phyloP scores from a whole-genome alignment of 2,888 invertebrate species.

The Sisyra terminalis region DNA sequence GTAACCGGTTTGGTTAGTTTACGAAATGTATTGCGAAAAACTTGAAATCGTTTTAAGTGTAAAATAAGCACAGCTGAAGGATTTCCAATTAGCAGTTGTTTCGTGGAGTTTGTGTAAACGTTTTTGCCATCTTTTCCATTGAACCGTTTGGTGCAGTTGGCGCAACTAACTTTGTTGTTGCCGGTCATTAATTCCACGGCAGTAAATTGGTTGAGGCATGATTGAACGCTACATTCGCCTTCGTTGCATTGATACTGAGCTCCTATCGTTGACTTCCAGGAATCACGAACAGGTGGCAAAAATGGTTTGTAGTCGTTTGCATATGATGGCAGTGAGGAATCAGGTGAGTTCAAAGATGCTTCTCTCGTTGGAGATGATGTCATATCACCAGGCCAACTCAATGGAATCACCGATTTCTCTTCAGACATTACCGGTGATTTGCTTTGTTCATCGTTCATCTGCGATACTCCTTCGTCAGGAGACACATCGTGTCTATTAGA shows the following conservation, averaged over 20 bases:
- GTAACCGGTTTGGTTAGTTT: slow-evolving; percentile 78
- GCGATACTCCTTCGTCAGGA: slow-evolving; percentile 2
- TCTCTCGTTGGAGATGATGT: neutral
- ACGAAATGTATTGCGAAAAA: slow-evolving; percentile 22
- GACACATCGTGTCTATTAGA: slow-evolving; percentile 17
- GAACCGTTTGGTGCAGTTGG: slow-evolving; percentile 65
- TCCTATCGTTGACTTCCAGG: slow-evolving; percentile 36
- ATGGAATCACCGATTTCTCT: slow-evolving; percentile 4
- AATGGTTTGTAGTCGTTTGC: neutral
- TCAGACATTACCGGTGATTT: neutral
- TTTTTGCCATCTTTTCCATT: slow-evolving; percentile 54
- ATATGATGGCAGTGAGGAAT: neutral
- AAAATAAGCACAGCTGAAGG: slow-evolving; percentile 89
- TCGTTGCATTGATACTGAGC: slow-evolving; percentile 57
- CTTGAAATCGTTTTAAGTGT: slow-evolving; percentile 91
- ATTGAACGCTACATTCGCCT: slow-evolving; percentile 69
- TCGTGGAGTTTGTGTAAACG: slow-evolving; percentile 65
- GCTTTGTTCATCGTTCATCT: neutral
- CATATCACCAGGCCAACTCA: slow-evolving; percentile 2
- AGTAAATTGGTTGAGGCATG: slow-evolving; percentile 86
- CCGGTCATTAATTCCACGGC: slow-evolving; percentile 79
- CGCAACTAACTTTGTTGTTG: slow-evolving; percentile 86
- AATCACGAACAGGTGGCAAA: slow-evolving; percentile 9
- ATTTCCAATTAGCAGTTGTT: slow-evolving; percentile 71
- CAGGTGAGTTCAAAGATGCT: neutral